Evolutionary conservation across 2,888 invertebrate species (phyloP).

Genomic region (Brachylomia viminalis): DNA sequence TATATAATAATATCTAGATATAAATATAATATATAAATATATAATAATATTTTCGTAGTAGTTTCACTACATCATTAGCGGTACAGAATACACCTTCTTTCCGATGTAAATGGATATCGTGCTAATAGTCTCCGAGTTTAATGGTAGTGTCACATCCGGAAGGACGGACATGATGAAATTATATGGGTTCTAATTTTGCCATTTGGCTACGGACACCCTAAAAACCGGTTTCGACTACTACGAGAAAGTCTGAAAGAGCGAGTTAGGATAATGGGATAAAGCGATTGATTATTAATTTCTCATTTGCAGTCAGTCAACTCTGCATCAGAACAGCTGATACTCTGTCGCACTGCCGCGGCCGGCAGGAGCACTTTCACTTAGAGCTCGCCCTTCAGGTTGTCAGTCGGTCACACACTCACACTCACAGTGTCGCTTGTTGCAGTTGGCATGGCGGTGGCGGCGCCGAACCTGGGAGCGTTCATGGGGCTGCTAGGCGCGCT

Average conservation of each 20-base stretch:
- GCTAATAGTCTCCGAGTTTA: too few species aligned
- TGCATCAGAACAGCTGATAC: not conserved
- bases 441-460: constrained; percentile 89
- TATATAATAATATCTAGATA: too few species aligned
- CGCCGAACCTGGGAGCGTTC: constrained; percentile 95
- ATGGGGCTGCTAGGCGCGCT: constrained; percentile 95
- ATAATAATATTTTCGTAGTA: too few species aligned
- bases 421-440: constrained; percentile 19
- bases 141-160: not conserved
- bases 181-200: not conserved
- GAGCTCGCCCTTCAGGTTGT: not conserved
- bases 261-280: not conserved
- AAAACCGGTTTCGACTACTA: not conserved
- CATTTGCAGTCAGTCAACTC: not conserved
- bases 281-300: not conserved
- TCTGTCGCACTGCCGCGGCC: not conserved
- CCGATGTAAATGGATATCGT: too few species aligned
- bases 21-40: too few species aligned
- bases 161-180: not conserved
- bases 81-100: too few species aligned
- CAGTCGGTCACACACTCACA: not conserved
- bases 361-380: not conserved
- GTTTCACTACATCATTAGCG: too few species aligned
- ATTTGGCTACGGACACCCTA: not conserved
- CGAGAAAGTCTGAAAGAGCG: not conserved